These are phyloP conservation scores for Limnothrissa miodon DNA, from an alignment of 2,113 vertebrate genomes.

Conservation along the genomic window DNA sequence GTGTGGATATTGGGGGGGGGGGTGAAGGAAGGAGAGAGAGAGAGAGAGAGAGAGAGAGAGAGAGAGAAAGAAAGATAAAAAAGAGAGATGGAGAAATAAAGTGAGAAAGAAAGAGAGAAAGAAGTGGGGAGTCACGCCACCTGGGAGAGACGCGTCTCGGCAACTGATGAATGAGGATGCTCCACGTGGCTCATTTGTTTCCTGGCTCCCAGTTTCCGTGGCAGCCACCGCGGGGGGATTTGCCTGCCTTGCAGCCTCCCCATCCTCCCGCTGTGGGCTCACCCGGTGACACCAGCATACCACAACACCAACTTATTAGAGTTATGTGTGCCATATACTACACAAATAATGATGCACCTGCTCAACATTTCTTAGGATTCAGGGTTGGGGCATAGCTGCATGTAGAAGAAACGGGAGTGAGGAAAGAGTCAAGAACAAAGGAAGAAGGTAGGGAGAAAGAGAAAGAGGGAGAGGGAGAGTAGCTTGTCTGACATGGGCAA, in stretches of 20 bases:
- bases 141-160: neutral
- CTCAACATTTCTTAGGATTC: constrained; percentile 22
- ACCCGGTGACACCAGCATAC: constrained; percentile 31
- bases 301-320: constrained; percentile 33
- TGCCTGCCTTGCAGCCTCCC: constrained; percentile 24
- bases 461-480: neutral
- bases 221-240: constrained; percentile 35
- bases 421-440: neutral
- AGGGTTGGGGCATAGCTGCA: constrained; percentile 10
- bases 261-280: constrained; percentile 19
- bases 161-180: constrained; percentile 43
- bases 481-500: neutral
- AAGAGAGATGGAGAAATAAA: no score
- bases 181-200: constrained; percentile 40
- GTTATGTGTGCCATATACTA: constrained; percentile 33
- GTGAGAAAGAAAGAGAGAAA: neutral
- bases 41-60: neutral
- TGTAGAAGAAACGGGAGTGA: neutral
- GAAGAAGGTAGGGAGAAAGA: neutral
- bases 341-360: constrained; percentile 33
- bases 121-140: neutral
- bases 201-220: constrained; percentile 25
- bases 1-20: neutral
- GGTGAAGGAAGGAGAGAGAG: neutral
- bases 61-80: neutral